phyloP scores from a whole-genome alignment of 1,140 invertebrate genomes.

The Goniozus legneri region DNA sequence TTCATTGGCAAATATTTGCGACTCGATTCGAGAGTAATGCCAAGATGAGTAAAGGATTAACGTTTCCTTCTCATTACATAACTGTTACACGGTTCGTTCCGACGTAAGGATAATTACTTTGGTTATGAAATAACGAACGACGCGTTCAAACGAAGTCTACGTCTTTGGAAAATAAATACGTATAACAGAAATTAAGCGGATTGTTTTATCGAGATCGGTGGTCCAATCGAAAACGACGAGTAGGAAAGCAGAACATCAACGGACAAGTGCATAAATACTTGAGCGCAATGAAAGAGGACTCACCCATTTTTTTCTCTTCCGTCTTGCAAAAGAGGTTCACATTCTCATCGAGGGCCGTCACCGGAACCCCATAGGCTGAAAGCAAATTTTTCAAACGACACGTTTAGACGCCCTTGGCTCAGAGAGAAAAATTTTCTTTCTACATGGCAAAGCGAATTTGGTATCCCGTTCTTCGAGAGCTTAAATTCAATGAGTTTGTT shows the following conservation, averaged over 20 bases:
- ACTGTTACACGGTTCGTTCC: no score
- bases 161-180: conserved; percentile 6
- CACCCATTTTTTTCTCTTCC: conserved; percentile 35
- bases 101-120: background rate
- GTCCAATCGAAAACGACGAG: background rate
- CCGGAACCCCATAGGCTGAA: conserved; percentile 43
- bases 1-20: no score
- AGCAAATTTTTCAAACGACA: conserved; percentile 16
- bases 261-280: background rate
- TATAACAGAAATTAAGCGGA: background rate
- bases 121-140: background rate
- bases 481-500: no score
- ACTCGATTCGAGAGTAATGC: no score
- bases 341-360: conserved; percentile 50
- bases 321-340: conserved; percentile 38
- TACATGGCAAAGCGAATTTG: no score
- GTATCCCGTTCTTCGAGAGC: no score
- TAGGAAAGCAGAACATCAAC: background rate
- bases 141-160: conserved; percentile 9
- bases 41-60: no score
- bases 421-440: no score
- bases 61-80: no score
- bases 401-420: conserved; percentile 6
- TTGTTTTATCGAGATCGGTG: background rate
- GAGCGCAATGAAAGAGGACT: conserved; percentile 18